These are phyloP conservation scores for Clunio marinus DNA, from an alignment of 2,888 invertebrate genomes.

Conservation along the genomic window DNA sequence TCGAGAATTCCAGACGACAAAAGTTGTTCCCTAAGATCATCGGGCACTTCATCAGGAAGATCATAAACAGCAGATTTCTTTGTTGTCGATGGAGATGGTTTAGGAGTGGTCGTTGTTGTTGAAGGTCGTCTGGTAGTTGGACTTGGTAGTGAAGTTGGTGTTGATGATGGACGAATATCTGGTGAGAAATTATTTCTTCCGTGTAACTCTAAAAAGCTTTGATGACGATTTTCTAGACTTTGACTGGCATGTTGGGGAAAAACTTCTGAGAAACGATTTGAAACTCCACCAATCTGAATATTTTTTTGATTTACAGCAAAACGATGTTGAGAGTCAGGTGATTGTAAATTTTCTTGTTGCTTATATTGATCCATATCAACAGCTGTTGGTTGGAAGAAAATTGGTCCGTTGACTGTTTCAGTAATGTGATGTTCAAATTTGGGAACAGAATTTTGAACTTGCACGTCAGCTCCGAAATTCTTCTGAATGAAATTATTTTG, in stretches of 20 bases:
- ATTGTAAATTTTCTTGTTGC: constrained; percentile 42
- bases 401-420: constrained; percentile 49
- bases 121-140: constrained; percentile 43
- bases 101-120: constrained; percentile 45
- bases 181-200: constrained; percentile 33
- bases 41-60: constrained; percentile 83
- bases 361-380: constrained; percentile 37
- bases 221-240: constrained; percentile 15
- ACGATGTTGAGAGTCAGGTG: constrained; percentile 42
- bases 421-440: constrained; percentile 76
- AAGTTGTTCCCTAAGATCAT: constrained; percentile 76
- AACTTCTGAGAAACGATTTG: constrained; percentile 50
- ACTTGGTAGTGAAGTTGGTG: constrained; percentile 46
- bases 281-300: constrained; percentile 45
- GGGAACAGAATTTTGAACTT: constrained; percentile 70
- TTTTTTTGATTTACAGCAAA: constrained; percentile 43
- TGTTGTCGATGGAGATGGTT: constrained; percentile 44
- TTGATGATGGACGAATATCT: constrained; percentile 43
- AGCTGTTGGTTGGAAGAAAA: constrained; percentile 41
- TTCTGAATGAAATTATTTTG: constrained; percentile 53
- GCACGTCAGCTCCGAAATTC: constrained; percentile 62
- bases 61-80: constrained; percentile 55
- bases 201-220: constrained; percentile 11
- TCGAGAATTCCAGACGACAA: constrained; percentile 80
- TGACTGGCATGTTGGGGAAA: constrained; percentile 48